Evolutionary conservation across 2,888 invertebrate species (phyloP), one percentile per base, ranked within the genome.

Genomic region (Ariolimax columbianus): DNA sequence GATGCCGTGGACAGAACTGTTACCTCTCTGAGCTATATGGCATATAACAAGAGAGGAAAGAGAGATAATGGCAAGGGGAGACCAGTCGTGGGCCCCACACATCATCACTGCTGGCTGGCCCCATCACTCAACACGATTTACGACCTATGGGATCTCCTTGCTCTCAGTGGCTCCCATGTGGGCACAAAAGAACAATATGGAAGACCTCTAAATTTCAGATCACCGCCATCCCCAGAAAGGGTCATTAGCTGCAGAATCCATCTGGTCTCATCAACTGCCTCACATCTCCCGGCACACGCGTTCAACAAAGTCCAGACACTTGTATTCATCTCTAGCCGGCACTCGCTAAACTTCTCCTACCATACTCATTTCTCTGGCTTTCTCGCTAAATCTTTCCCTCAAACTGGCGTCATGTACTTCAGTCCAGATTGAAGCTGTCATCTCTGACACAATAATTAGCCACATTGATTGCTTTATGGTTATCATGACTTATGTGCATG

Each of bases 121-220:
- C 55, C 33, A 81, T 72, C 59, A 59, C 33, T 19, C 30, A 59
- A 40, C 38, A 75, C 63, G 75, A 82, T 82, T 82, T 73, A 82
- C 70, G 82, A 75, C 73, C 73, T 73, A 33, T 59, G 82, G 82
- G 73, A 6, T 66, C 83, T 33, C 68, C 3, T 4, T 19, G 47
- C 33, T 63, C 33, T 51, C 43, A 78, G 72, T 43, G 78, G 9
- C 43, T 77, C 72, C 47, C 66, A 55, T 63, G 43, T 70, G 66
- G 59, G 72, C 68, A 84, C 77, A 78, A 84, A 55, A 78, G 72
- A 43, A 72, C 78, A 77, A 78, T 77, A 77, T 82, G 82, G 75
- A 59, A 59, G 63, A n/a, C 9, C 82, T 82, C 75, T 82, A 82
- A 73, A 82, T 82, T 75, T 82, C 30, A 73, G 40, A 73, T 63